A percentile compares a stretch with the other conserved stretches of the same genome.
Evolutionary conservation across 64 coral and sea anemone species (phyloP).

Genomic region (Cladopsammia gracilis): DNA sequence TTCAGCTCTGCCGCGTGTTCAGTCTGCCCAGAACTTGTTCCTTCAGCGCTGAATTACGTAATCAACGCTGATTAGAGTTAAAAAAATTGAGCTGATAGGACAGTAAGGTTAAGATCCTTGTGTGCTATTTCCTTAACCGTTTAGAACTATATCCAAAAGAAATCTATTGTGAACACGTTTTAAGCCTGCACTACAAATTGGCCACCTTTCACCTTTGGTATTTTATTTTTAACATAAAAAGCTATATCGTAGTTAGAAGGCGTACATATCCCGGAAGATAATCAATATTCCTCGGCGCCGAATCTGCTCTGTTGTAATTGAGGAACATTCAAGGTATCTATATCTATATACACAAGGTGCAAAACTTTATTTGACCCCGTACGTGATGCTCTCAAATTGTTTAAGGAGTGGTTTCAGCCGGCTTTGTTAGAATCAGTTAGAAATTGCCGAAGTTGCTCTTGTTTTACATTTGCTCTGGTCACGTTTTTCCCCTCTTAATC

Average conservation of each 20-base stretch:
- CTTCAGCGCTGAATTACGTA: neutral
- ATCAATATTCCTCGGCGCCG: slow-evolving; percentile 6
- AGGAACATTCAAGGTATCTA: neutral
- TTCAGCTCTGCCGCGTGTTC: neutral
- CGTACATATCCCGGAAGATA: slow-evolving; percentile 37
- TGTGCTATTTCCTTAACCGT: neutral
- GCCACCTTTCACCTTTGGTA: neutral
- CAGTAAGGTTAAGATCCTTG: neutral
- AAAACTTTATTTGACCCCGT: neutral
- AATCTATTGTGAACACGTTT: neutral
- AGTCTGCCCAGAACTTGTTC: neutral
- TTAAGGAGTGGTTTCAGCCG: neutral
- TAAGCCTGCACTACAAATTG: neutral
- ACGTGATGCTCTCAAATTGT: neutral
- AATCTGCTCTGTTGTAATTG: neutral
- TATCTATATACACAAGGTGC: neutral
- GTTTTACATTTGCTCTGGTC: neutral
- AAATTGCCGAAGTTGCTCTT: neutral
- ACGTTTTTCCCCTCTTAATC: neutral
- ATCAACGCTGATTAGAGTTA: neutral
- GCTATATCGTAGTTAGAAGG: neutral
- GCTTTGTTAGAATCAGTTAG: neutral
- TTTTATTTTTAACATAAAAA: slow-evolving; percentile 22
- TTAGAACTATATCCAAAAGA: neutral
- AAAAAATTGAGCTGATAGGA: neutral